These are phyloP conservation scores for Falco concolor DNA, from an alignment of 2,797 vertebrate species.

Conservation along the genomic window DNA sequence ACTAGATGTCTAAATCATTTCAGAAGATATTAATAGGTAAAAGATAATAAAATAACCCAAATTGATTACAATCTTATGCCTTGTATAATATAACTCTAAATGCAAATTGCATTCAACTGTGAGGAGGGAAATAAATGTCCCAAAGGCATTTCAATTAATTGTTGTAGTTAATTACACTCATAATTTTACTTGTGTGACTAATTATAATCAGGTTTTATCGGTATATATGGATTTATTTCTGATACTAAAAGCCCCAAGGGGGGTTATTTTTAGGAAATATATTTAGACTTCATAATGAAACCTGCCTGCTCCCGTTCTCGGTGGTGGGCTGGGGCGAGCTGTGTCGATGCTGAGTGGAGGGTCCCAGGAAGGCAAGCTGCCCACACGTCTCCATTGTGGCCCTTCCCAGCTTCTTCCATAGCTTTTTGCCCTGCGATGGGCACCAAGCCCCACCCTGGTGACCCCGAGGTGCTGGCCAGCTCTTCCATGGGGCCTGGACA, in stretches of 20 bases:
- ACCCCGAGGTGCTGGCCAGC: no score
- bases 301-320: neutral
- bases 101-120: neutral
- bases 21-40: neutral
- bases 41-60: neutral
- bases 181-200: constrained; percentile 26
- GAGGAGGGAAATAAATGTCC: neutral
- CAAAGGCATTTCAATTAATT: constrained; percentile 34
- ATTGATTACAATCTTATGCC: neutral
- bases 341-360: neutral
- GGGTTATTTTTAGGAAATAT: neutral
- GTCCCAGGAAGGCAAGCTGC: neutral
- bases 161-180: constrained; percentile 18
- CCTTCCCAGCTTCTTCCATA: neutral
- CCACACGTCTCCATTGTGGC: fast-evolving
- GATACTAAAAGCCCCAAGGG: neutral
- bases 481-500: neutral
- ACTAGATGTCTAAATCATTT: neutral
- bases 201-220: constrained; percentile 5
- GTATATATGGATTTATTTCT: neutral
- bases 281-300: neutral
- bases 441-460: fast-evolving
- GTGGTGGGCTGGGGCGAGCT: neutral
- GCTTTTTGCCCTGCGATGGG: neutral
- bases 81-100: neutral